Evolutionary conservation across 2,797 vertebrate species (phyloP), one percentile per base, ranked within the genome.

Genomic region (Apogon talboti): DNA sequence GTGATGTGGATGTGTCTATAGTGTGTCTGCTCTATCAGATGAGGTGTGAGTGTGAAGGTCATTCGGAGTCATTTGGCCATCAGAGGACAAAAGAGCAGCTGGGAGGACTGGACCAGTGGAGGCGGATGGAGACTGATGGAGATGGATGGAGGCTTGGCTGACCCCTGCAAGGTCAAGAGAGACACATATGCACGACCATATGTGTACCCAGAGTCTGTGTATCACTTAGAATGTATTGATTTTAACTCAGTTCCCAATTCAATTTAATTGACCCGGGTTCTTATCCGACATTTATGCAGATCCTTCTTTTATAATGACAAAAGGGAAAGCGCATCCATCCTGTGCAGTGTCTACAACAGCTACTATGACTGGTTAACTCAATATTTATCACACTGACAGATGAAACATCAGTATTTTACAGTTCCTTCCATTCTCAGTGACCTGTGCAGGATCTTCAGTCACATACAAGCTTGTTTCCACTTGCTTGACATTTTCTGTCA

Each of bases 41-140:
- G 58, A 47, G 54, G 62, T 41, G 78, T 58, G 48, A 64, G 55
- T 66, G 70, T 85, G 74, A 89, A 88, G 84, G 82, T 83, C 78
- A 75, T 42, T 56, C 44, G 21, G 71, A 82, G 78, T 69, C 70
- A 63, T 61, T 56, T 42, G 76, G 74, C 62, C 73, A 74, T 70
- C 66, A 66, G 69, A 81, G 74, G 75, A 89, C 86, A 87, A 87
- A 64, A 62, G 74, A 82, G 79, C 81, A 78, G 76, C 84, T 78
- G 73, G 68, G 69, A 65, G 45, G 30, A 79, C 74, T 28, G 45
- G 51, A 74, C 63, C 66, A 41, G 14, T 18, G 30, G 38, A 24
- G 67, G 74, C 79, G 64, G 73, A 83, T 52, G 43, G 48, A 59
- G 51, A 68, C 15, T 41, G 75, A 83, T 83, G 54, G 76, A 79